Evolutionary conservation across 2,797 vertebrate genomes (phyloP), one percentile per base, ranked within the genome.

Genomic region (Aulostomus chinensis): DNA sequence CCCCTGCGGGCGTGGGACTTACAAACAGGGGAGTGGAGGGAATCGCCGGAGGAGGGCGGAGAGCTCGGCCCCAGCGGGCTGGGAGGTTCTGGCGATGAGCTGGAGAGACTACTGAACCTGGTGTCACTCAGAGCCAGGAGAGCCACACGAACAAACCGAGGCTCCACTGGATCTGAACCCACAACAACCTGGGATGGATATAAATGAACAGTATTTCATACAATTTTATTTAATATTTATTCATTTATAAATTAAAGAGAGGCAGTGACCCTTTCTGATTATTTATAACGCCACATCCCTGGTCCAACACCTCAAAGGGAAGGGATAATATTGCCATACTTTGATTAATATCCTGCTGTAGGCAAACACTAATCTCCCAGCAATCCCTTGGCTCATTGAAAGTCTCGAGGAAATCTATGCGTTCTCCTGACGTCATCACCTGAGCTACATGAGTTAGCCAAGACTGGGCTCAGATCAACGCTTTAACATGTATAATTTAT

Each of bases 71-170:
- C 77, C 9, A 20, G 59, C 7, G 17, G 24, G 4, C 36, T 68
- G 40, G 53, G 64, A 1, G 72, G 79, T 7, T 75, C 84, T 0
- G 84, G 85, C 15, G 86, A 89, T 7, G 88, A 89, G 60, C 69
- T 89, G 1, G 86, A 89, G 49, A 86, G 85, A 70, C 82, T 89
- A 1, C 66, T 89, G 64, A 88, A 88, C 68, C 73, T 89, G 72
- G 88, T 89, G 76, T 89, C 86, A 0, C 84, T 89, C 20, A 42
- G 86, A 52, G 85, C 86, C 58, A 51, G 88, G 41, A 81, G 88
- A 62, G 88, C 88, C 36, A 84, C 83, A 0, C 66, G 82, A 10
- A 56, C 53, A 48, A 77, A 86, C 63, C 62, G 81, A 65, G 42
- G 75, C 17, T 86, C 88, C 0, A 83, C 83, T 0, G 75, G 73